Evolutionary conservation across 2,888 invertebrate species (phyloP).

Genomic region (Phlogophora meticulosa): DNA sequence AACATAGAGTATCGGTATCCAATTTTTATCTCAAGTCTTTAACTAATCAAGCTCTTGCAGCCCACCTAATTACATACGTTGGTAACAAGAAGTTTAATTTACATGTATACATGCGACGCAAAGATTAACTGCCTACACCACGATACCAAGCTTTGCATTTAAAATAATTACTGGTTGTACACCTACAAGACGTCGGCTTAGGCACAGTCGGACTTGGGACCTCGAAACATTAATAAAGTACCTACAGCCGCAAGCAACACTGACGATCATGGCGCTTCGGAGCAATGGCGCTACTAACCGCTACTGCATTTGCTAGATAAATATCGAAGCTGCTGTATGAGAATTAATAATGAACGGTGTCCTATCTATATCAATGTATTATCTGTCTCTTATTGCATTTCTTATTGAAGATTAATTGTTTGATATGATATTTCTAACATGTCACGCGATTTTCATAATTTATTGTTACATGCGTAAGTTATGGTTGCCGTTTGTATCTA

Average conservation of each 20-base stretch:
- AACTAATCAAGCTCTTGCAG: conserved; percentile 9
- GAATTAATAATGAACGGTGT: conserved; percentile 47
- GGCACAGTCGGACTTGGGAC: conserved; percentile 51
- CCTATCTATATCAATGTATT: conserved; percentile 45
- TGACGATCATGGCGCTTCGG: conserved; percentile 39
- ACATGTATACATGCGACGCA: conserved; percentile 66
- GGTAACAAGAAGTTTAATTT: conserved; percentile 63
- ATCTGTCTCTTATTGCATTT: conserved; percentile 45
- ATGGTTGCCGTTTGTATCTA: conserved; percentile 15
- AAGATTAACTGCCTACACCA: conserved; percentile 77
- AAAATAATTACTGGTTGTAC: conserved; percentile 79
- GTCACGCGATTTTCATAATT: conserved; percentile 40
- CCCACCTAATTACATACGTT: conserved; percentile 34
- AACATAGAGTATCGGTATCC: not conserved
- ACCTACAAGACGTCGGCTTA: conserved; percentile 62
- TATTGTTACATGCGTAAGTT: conserved; percentile 26
- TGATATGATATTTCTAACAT: conserved; percentile 43
- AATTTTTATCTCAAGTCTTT: conserved; percentile 5
- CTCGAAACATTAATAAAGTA: conserved; percentile 66
- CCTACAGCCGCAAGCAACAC: conserved; percentile 60
- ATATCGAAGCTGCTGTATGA: conserved; percentile 58
- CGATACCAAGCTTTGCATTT: conserved; percentile 77
- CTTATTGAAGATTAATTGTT: conserved; percentile 35
- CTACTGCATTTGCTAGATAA: conserved; percentile 68
- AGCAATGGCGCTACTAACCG: conserved; percentile 49